Evolutionary conservation across 2,888 invertebrate species (phyloP), one percentile per base, ranked within the genome.

Genomic region (Trissonchulus sp.): DNA sequence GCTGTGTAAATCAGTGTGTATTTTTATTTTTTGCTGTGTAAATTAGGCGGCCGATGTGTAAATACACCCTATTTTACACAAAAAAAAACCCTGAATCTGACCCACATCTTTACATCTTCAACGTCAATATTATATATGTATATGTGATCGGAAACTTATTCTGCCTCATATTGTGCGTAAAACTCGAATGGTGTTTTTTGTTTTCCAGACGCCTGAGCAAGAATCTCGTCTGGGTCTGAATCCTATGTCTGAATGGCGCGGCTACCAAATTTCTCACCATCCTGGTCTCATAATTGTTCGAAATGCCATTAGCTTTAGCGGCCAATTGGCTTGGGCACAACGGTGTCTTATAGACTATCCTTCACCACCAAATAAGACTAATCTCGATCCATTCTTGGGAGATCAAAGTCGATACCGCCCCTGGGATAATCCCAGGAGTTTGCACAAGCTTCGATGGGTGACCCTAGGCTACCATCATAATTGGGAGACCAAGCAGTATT

Each of bases 391-490:
- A 8, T 65, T 65, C 35, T 18, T 65, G 8, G n/a, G 28, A 72
- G 38, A 77, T 68, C 28, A 8, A 3, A 35, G 37, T 28, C 1
- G 3, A 2, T 28, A 73, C 2, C 2, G 28, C 28, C 30, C 48
- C 28, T 15, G 30, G 35, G 18, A 1, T 23, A 31, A 68, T 28
- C 18, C 34, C 30, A 34, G 8, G 30, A 34, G n/a, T 34, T 71
- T 85, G 38, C 84, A 87, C 68, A 89, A 89, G 81, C 84, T 99
- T 80, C 88, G 98, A 80, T 99, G 99, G 99, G 90, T 92, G 0
- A 99, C 98, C 0, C 86, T 98, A 48, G 99, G 99, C 23, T 97
- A 96, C 84, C 98, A 99, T 86, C 96, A 99, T 86, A 91, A 99
- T 85, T 99, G 99, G 98, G 91, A 94, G 82, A 92, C 93, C 74